Evolutionary conservation across 2,113 vertebrate species (phyloP).

Genomic region (Vulpes vulpes): DNA sequence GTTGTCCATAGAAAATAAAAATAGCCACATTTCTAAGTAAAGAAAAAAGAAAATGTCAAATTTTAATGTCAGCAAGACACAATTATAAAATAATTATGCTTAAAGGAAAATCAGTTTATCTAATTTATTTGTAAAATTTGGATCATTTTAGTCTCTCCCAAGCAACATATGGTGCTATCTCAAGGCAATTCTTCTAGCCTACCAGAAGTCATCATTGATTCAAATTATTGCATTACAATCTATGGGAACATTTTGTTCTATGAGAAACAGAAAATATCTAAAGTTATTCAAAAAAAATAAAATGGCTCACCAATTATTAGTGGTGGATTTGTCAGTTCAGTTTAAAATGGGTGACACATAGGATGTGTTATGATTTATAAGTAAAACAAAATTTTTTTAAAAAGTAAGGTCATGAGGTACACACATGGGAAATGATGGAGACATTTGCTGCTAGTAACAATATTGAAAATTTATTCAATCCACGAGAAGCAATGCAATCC

Average conservation of each 20-base stretch:
- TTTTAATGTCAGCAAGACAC: background rate
- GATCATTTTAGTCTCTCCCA: background rate
- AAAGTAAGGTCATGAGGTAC: background rate
- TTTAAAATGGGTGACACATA: background rate
- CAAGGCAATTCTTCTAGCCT: background rate
- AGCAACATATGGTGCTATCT: background rate
- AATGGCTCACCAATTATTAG: background rate
- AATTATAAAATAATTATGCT: background rate
- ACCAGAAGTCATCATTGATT: background rate
- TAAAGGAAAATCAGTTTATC: background rate
- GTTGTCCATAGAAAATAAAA: background rate
- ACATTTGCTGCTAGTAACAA: background rate
- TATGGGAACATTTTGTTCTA: background rate
- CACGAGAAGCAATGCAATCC: background rate
- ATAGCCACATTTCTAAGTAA: background rate
- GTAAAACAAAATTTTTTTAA: background rate
- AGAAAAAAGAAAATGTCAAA: background rate
- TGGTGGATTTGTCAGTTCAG: background rate
- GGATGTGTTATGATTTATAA: conserved; percentile 54
- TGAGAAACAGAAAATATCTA: conserved; percentile 19
- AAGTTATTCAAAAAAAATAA: conserved; percentile 11
- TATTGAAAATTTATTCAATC: conserved; percentile 6
- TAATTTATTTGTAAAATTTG: background rate
- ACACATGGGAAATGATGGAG: background rate
- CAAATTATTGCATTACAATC: background rate